phyloP scores from a whole-genome alignment of 2,888 invertebrate species.

The Sphaerophoria taeniata region DNA sequence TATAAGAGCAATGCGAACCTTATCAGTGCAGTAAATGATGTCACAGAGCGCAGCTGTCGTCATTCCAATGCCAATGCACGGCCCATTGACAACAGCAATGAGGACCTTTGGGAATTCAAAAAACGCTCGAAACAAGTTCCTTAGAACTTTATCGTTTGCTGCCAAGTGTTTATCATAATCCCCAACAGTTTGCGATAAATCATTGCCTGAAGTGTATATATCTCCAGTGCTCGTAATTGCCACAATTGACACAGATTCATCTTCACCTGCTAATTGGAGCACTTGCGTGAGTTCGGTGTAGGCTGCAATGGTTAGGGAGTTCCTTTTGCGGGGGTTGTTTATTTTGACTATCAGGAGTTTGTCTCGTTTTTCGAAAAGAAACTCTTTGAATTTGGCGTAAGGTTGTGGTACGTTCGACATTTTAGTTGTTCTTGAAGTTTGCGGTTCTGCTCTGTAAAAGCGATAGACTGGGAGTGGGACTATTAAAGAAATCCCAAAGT shows the following conservation, averaged over 20 bases:
- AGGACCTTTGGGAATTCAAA: constrained; percentile 95
- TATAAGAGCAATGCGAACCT: constrained; percentile 80
- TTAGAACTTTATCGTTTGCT: constrained; percentile 79
- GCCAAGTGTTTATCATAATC: constrained; percentile 79
- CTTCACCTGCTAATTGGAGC: constrained; percentile 87
- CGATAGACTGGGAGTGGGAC: too few relatives aligned
- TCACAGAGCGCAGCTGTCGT: constrained; percentile 94
- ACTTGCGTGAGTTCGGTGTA: constrained; percentile 87
- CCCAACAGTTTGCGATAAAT: constrained; percentile 75
- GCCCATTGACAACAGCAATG: constrained; percentile 95
- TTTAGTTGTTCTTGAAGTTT: not conserved
- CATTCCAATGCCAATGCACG: constrained; percentile 92
- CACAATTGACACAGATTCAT: constrained; percentile 87
- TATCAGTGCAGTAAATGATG: constrained; percentile 93
- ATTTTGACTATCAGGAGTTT: constrained; percentile 86
- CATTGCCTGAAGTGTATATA: constrained; percentile 80
- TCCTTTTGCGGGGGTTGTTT: constrained; percentile 91
- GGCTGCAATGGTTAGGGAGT: constrained; percentile 89
- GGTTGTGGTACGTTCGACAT: constrained; percentile 38
- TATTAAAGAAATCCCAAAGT: too few relatives aligned
- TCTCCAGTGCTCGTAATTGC: constrained; percentile 86
- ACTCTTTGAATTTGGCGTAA: constrained; percentile 59
- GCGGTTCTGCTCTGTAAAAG: too few relatives aligned
- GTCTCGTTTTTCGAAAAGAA: constrained; percentile 81
- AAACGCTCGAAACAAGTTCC: constrained; percentile 88